phyloP scores from a whole-genome alignment of 2,797 vertebrate genomes.

The Scyliorhinus canicula region DNA sequence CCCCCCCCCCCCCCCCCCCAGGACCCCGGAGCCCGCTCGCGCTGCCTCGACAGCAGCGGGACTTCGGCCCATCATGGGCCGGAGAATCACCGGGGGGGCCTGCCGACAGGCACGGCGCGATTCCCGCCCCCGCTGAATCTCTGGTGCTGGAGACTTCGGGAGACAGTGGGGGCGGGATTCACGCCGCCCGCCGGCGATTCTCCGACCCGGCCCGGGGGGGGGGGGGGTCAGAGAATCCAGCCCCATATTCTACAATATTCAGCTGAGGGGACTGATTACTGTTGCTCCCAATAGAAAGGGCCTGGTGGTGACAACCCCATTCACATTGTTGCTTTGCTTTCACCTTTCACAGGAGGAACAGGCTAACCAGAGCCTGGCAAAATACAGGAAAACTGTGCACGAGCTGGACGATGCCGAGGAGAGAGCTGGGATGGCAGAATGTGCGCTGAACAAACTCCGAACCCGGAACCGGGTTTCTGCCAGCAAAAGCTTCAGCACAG shows the following conservation, averaged over 20 bases:
- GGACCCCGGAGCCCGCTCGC: too few relatives aligned
- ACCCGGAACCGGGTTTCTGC: conserved; percentile 50
- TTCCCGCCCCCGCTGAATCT: too few relatives aligned
- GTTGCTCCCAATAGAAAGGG: not conserved
- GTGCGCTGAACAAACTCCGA: conserved; percentile 57
- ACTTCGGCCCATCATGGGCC: too few relatives aligned
- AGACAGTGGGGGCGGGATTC: too few relatives aligned
- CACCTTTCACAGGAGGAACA: conserved; percentile 56
- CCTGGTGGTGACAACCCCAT: not conserved
- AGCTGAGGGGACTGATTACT: not conserved
- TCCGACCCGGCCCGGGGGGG: too few relatives aligned
- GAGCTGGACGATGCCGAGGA: conserved; percentile 59
- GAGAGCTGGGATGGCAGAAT: conserved; percentile 52
- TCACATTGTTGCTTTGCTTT: not conserved
- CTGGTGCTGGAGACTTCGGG: too few relatives aligned
- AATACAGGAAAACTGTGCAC: conserved; percentile 53
- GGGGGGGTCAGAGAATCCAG: too few relatives aligned
- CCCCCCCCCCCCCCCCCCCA: too few relatives aligned
- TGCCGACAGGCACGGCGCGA: too few relatives aligned
- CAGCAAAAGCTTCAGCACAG: conserved; percentile 55
- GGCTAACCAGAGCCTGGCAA: conserved; percentile 58
- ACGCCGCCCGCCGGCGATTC: too few relatives aligned
- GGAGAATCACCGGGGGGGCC: too few relatives aligned
- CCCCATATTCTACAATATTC: not conserved
- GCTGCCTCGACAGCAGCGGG: too few relatives aligned